Evolutionary conservation across 2,888 invertebrate species (phyloP), one percentile per base, ranked within the genome.

Genomic region (Catocala fraxini): DNA sequence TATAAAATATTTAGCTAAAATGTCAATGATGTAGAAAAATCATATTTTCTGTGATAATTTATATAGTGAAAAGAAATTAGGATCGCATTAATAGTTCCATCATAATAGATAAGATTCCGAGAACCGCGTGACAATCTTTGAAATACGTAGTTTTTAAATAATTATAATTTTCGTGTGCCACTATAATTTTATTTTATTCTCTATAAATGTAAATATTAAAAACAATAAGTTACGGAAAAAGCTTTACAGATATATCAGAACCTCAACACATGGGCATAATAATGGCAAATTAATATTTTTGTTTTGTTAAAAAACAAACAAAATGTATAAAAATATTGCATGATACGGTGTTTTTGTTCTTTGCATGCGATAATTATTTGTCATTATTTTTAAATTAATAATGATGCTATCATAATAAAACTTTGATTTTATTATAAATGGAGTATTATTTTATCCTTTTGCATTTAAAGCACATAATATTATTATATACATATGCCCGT

Each of bases 281-380:
- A 63, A 70, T 56, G 63, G 56, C 56, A 64, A 72, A 73, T 65
- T 63, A 70, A 68, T 75, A 68, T 71, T 81, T 73, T 71, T 82
- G 81, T 81, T 77, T 74, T 83, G 81, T 70, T 77, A 74, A 80
- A 83, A 86, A 81, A 77, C 67, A 64, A 73, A 77, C 72, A 83
- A 85, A 85, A 83, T 77, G 60, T 84, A 81, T 81, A 89, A 88
- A 89, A 88, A 87, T 84, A 88, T 88, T 92, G 92, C 92, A 93
- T 92, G 92, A 82, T 81, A 77, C 80, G 82, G 89, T 89, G 90
- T 91, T 92, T 84, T 89, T 83, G 85, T 89, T 89, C 76, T 83
- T 89, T 91, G 92, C 92, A 93, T 93, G 92, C 84, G 68, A 73
- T 66, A 70, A 76, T 75, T 65, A 67, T 70, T 84, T 85, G 80